Conservation (phyloP, 2,888 invertebrate species). For the Drosophila affinis region DNA sequence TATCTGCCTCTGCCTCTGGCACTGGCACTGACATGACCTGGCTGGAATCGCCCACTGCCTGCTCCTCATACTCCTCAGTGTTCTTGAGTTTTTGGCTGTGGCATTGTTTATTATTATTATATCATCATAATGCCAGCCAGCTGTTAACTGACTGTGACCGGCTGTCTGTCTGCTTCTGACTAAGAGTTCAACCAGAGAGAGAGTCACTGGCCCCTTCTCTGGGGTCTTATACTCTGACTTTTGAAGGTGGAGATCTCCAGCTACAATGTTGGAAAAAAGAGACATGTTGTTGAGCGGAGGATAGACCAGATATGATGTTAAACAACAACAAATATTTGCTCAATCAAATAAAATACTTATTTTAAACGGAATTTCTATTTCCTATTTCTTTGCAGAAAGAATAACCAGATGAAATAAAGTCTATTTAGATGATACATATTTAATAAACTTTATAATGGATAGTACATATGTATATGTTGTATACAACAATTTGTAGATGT, state of each 20-base stretch:
- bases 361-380: too few relatives aligned
- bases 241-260: background rate
- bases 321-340: too few relatives aligned
- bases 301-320: too few relatives aligned
- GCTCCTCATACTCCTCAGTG: conserved; percentile 12
- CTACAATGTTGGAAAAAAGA: background rate
- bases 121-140: conserved; percentile 65
- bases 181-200: conserved; percentile 37
- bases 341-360: too few relatives aligned
- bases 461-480: too few relatives aligned
- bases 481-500: too few relatives aligned
- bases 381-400: too few relatives aligned
- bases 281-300: background rate
- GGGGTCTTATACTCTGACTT: background rate
- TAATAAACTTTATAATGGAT: too few relatives aligned
- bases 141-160: conserved; percentile 76
- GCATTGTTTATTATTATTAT: conserved; percentile 68
- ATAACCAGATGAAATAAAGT: too few relatives aligned
- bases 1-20: background rate
- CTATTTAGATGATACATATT: too few relatives aligned
- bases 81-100: conserved; percentile 25
- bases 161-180: conserved; percentile 28
- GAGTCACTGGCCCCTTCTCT: conserved; percentile 58
- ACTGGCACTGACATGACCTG: conserved; percentile 27
- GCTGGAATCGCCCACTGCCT: conserved; percentile 22